A percentile compares a stretch with the other conserved stretches of the same genome.
These are phyloP conservation scores for Brotula barbata DNA, from an alignment of 2,797 vertebrate genomes.

Conservation along the genomic window DNA sequence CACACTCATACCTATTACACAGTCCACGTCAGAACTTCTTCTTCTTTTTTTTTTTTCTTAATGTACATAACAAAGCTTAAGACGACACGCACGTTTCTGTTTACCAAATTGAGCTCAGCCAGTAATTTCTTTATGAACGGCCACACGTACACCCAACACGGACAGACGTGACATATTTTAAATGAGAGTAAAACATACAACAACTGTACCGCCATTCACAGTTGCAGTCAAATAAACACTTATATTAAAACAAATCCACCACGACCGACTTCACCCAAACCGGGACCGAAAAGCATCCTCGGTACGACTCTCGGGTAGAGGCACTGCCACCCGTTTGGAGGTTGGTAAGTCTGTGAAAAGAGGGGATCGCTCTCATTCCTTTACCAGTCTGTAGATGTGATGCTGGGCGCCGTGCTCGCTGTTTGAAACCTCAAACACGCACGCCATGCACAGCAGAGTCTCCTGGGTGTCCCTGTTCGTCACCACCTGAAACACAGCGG, in stretches of 20 bases:
- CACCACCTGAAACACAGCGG: slow-evolving; percentile 86
- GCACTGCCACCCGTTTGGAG: slow-evolving; percentile 93
- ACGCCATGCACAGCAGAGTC: slow-evolving; percentile 98
- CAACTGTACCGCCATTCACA: slow-evolving; percentile 97
- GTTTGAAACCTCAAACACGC: slow-evolving; percentile 99
- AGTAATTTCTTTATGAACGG: slow-evolving; percentile 60
- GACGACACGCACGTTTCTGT: slow-evolving; percentile 62
- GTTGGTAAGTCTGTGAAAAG: slow-evolving; percentile 88
- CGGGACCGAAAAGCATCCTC: slow-evolving; percentile 84
- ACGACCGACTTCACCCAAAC: slow-evolving; percentile 85
- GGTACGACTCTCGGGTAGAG: slow-evolving; percentile 87
- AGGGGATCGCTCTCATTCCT: slow-evolving; percentile 84
- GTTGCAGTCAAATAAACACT: slow-evolving; percentile 89
- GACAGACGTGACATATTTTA: slow-evolving; percentile 80
- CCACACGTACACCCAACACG: slow-evolving; percentile 77
- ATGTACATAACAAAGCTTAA: slow-evolving; percentile 66
- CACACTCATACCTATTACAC: slow-evolving; percentile 66
- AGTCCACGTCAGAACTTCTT: slow-evolving; percentile 63
- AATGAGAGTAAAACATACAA: slow-evolving; percentile 85
- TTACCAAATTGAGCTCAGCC: slow-evolving; percentile 63
- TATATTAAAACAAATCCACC: slow-evolving; percentile 81
- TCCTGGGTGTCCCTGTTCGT: slow-evolving; percentile 99
- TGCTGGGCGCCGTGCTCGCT: slow-evolving; percentile 99
- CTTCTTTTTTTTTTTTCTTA: slow-evolving; percentile 56
- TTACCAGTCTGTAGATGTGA: slow-evolving; percentile 99